phyloP scores from a whole-genome alignment of 2,113 vertebrate species.

The Oreotrochilus melanogaster region DNA sequence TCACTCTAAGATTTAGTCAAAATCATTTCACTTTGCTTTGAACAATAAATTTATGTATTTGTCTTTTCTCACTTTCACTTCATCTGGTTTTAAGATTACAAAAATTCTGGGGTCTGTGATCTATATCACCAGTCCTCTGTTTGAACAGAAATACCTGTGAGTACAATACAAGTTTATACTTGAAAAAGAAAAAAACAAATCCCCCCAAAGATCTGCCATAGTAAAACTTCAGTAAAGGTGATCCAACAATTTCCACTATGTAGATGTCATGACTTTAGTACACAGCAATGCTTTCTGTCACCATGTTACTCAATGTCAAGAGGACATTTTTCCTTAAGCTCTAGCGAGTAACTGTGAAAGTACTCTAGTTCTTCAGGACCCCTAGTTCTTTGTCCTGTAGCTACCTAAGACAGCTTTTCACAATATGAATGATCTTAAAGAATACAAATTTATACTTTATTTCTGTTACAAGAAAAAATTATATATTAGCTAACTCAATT shows the following conservation, averaged over 20 bases:
- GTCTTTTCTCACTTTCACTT: background rate
- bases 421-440: background rate
- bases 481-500: background rate
- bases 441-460: background rate
- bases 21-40: background rate
- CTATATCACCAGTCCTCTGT: background rate
- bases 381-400: background rate
- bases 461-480: background rate
- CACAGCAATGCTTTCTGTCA: background rate
- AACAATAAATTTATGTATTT: background rate
- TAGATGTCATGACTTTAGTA: background rate
- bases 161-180: background rate
- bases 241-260: background rate
- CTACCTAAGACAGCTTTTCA: background rate
- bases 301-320: background rate
- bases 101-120: background rate
- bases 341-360: background rate
- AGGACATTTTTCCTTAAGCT: background rate
- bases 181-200: background rate
- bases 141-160: background rate
- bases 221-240: background rate
- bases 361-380: background rate
- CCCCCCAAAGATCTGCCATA: background rate
- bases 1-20: background rate
- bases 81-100: background rate